A percentile compares a stretch with the other conserved stretches of the same genome.
Evolutionary conservation across 2,797 vertebrate species (phyloP).

Genomic region (Thunnus albacares): DNA sequence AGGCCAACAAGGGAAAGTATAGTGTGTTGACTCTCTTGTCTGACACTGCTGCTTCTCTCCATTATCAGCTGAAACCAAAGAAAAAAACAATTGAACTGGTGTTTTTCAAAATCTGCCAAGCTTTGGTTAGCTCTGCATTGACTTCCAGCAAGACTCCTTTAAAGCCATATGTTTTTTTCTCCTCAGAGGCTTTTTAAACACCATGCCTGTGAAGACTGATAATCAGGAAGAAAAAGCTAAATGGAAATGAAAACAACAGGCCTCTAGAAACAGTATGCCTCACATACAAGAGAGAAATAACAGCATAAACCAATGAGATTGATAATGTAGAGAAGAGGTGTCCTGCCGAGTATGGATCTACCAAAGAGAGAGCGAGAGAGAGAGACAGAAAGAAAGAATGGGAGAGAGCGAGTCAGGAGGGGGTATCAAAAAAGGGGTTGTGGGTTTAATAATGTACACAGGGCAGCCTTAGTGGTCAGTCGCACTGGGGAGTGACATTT

Average conservation of each 20-base stretch:
- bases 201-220: slow-evolving; percentile 52
- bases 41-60: slow-evolving; percentile 24
- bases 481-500: slow-evolving; percentile 69
- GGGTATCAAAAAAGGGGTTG: slow-evolving; percentile 57
- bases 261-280: slow-evolving; percentile 35
- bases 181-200: slow-evolving; percentile 54
- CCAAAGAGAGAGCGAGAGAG: neutral
- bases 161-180: slow-evolving; percentile 48
- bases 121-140: slow-evolving; percentile 46
- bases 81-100: slow-evolving; percentile 46
- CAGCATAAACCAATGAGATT: slow-evolving; percentile 43
- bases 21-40: slow-evolving; percentile 20
- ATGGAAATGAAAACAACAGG: slow-evolving; percentile 62
- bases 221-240: slow-evolving; percentile 49
- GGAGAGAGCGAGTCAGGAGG: slow-evolving; percentile 3
- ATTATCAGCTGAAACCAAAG: slow-evolving; percentile 48
- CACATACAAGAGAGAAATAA: slow-evolving; percentile 43
- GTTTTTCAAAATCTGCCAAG: slow-evolving; percentile 47
- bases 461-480: slow-evolving; percentile 61
- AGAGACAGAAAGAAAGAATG: neutral
- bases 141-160: slow-evolving; percentile 56
- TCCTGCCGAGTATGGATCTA: slow-evolving; percentile 59
- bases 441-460: slow-evolving; percentile 75
- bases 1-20: slow-evolving; percentile 32
- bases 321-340: slow-evolving; percentile 51